Evolutionary conservation across 2,797 vertebrate genomes (phyloP).

Genomic region (Molossus molossus): DNA sequence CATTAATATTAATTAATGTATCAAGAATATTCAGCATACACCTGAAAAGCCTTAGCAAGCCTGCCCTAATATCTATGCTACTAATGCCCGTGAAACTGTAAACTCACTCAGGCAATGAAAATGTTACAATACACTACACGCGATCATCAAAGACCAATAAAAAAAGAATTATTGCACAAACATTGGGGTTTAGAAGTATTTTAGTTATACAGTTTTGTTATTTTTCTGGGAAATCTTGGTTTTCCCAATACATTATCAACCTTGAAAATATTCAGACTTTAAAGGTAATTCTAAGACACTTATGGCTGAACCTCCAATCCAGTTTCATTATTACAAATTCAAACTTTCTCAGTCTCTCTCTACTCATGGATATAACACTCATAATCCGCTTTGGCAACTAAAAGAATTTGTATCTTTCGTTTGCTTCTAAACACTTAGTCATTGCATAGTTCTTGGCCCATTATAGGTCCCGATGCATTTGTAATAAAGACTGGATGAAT

Average conservation of each 20-base stretch:
- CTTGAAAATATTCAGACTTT: background rate
- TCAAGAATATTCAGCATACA: conserved; percentile 3
- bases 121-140: background rate
- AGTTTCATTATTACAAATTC: conserved; percentile 22
- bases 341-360: background rate
- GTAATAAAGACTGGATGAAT: conserved; percentile 16
- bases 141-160: background rate
- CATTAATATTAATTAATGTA: conserved; percentile 7
- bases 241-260: background rate
- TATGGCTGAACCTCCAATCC: background rate
- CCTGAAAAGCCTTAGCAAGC: background rate
- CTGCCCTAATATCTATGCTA: background rate
- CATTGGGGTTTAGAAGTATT: background rate
- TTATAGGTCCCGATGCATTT: background rate
- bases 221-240: background rate
- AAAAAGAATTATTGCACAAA: background rate
- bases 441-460: background rate
- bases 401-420: conserved; percentile 23
- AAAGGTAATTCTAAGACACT: background rate
- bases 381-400: background rate
- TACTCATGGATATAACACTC: background rate
- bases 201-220: background rate
- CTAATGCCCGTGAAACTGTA: background rate
- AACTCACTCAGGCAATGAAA: background rate
- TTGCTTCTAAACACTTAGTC: background rate